Base-by-base conservation (phyloP, 2,888 invertebrate genomes). In the Drosophila mercatorum region DNA sequence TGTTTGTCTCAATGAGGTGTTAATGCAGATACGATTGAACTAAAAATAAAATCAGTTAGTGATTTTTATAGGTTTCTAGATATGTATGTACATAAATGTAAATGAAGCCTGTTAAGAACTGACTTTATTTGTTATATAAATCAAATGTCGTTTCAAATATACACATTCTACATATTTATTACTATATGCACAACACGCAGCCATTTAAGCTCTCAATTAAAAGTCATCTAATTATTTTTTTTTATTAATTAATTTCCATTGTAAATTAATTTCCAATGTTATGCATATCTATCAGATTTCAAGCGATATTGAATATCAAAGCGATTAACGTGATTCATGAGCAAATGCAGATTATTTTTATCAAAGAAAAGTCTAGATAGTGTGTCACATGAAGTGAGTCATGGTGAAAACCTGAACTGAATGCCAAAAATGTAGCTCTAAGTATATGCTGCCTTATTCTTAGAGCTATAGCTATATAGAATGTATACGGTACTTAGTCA, bases 371-470 rank as follows among this genome's bases (percentile, higher is more conserved):
- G 26, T 52, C 46, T 59, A 69, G 70, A 66, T 70, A 70, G 36
- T 74, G 67, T 79, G 65, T 62, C 81, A 70, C 60, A 46, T 10
- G 10, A 2, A 28, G 17, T 79, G 81, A 79, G 43, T 79, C 78
- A 79, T 55, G 22, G 59, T 57, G 59, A 65, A 73, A 74, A 74
- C 74, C 64, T 60, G 73, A n/a, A 41, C 67, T 36, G 40, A 63
- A 74, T 58, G 46, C 59, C 41, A 57, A 77, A 77, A 72, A 72
- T 63, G 38, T 59, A 38, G 47, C 31, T 58, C 43, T 46, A 22
- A 22, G 1, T 22, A 51, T 7, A 28, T 17, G 8, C 53, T n/a
- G 57, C 47, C 10, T 4, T 4, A 52, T 53, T 43, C 28, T 8
- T 41, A 52, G 17, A 40, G n/a, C 41, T 34, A 60, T 44, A 65